Percentiles rank a stretch among this genome's conserved stretches.
phyloP scores from a whole-genome alignment of 92 coral and sea anemone species.

The Parazoanthus atlanticus region DNA sequence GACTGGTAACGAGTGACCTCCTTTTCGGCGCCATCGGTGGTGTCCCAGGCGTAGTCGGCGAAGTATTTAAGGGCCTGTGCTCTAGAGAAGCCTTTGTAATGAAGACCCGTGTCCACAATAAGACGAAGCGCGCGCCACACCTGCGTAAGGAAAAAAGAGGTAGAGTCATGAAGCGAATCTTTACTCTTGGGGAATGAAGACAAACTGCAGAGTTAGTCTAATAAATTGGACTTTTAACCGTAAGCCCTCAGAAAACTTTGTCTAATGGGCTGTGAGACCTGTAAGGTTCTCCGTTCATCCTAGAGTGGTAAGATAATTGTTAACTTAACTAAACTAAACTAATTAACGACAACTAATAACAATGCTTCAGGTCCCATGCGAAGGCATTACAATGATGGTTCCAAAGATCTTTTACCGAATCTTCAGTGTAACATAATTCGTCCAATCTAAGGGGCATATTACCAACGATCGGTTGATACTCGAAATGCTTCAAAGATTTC shows the following conservation, averaged over 20 bases:
- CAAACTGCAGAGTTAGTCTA: not conserved
- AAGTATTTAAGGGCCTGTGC: slow-evolving; percentile 69
- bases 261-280: not conserved
- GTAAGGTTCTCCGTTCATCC: not conserved
- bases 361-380: too few relatives aligned
- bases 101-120: slow-evolving; percentile 91
- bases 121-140: slow-evolving; percentile 93
- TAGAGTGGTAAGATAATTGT: too few relatives aligned
- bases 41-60: slow-evolving; percentile 95
- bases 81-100: slow-evolving; percentile 69
- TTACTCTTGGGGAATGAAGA: not conserved
- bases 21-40: slow-evolving; percentile 78
- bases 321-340: too few relatives aligned
- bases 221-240: not conserved
- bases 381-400: too few relatives aligned
- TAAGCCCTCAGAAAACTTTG: not conserved
- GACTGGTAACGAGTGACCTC: slow-evolving; percentile 95
- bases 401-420: too few relatives aligned
- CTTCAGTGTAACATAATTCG: too few relatives aligned
- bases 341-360: too few relatives aligned
- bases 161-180: not conserved
- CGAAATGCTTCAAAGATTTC: too few relatives aligned
- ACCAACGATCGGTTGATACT: too few relatives aligned
- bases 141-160: slow-evolving; percentile 3
- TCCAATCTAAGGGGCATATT: too few relatives aligned